A percentile compares a stretch with the other conserved stretches of the same genome.
Evolutionary conservation across 2,797 vertebrate genomes (phyloP).

Genomic region (Sebastes melanostomus): DNA sequence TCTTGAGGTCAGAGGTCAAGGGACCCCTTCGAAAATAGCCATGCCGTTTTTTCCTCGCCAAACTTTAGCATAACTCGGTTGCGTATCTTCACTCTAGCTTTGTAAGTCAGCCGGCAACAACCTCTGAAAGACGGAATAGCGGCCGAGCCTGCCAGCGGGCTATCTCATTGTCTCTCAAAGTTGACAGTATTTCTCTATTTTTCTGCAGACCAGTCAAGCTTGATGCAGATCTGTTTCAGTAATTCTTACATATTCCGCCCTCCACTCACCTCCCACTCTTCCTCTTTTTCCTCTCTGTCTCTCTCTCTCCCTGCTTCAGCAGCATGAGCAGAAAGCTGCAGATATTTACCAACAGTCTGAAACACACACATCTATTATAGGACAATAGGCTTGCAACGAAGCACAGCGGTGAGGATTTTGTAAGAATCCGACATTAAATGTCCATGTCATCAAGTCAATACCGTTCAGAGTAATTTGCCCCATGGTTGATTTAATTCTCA

Average conservation of each 20-base stretch:
- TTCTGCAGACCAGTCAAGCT: not conserved
- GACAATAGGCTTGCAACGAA: not conserved
- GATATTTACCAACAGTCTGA: not conserved
- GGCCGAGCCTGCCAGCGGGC: no score
- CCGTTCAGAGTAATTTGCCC: constrained; percentile 21
- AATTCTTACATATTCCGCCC: not conserved
- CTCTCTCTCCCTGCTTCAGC: not conserved
- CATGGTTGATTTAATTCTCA: constrained; percentile 35
- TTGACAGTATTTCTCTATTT: not conserved
- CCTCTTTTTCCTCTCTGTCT: not conserved
- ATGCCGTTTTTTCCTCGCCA: no score
- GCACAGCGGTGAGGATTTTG: not conserved
- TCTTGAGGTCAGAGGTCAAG: no score
- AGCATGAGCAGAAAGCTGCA: not conserved
- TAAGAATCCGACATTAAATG: not conserved
- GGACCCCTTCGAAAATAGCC: no score
- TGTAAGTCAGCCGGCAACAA: no score
- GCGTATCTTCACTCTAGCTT: no score
- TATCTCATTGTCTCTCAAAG: no score
- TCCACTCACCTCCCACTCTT: not conserved
- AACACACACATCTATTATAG: not conserved
- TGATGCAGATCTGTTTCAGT: constrained; percentile 23
- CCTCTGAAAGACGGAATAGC: no score
- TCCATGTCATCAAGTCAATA: constrained; percentile 10
- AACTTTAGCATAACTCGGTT: no score